Conservation (phyloP, 2,888 invertebrate genomes). For the Lepidochitona cinerea region DNA sequence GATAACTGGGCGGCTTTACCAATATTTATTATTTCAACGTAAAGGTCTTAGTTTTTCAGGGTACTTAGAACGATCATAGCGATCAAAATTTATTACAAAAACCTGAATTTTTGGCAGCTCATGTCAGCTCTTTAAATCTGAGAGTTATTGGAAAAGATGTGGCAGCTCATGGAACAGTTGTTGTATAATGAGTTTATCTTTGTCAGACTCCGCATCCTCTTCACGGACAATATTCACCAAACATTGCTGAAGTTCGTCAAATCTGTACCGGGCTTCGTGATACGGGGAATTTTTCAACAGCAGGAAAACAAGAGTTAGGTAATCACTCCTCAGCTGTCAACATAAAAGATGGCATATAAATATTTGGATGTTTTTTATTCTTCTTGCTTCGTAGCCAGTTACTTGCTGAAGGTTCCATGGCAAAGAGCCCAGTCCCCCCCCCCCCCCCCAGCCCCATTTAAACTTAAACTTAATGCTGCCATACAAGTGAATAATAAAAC, state of each 20-base stretch:
- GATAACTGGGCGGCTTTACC: too few species aligned
- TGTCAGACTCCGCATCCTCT: background rate
- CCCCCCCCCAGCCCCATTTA: too few species aligned
- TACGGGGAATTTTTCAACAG: background rate
- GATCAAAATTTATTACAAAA: too few species aligned
- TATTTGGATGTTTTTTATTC: background rate
- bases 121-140: too few species aligned
- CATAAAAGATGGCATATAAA: background rate
- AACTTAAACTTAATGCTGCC: too few species aligned
- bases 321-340: background rate
- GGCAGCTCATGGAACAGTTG: background rate
- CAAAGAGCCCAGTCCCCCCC: too few species aligned
- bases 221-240: background rate
- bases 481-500: background rate
- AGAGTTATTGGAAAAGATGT: background rate
- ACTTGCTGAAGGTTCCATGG: too few species aligned
- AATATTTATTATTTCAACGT: too few species aligned
- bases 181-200: background rate
- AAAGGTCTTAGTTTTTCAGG: too few species aligned
- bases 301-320: background rate
- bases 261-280: background rate
- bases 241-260: background rate
- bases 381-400: too few species aligned
- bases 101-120: too few species aligned
- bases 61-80: too few species aligned